A percentile compares a stretch with the other conserved stretches of the same genome.
These are phyloP conservation scores for Eurosta solidaginis DNA, from an alignment of 1,140 invertebrate species.

Conservation along the genomic window DNA sequence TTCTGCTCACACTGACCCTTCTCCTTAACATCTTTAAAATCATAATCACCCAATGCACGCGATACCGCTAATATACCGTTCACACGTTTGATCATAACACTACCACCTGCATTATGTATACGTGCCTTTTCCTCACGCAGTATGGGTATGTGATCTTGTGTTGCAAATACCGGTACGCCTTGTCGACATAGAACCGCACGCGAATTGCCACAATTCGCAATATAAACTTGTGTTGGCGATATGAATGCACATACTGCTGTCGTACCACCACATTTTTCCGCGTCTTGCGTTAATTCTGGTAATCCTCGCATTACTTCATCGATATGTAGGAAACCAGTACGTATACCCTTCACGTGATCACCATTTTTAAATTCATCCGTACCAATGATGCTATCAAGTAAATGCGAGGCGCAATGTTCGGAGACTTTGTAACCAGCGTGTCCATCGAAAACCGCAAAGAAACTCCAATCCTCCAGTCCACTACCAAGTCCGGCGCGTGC, in stretches of 20 bases:
- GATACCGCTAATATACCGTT: slow-evolving; percentile 93
- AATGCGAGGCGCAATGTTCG: slow-evolving; percentile 89
- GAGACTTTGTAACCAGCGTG: slow-evolving; percentile 94
- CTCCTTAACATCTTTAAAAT: slow-evolving; percentile 94
- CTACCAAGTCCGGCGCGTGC: slow-evolving; percentile 68
- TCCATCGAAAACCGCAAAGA: slow-evolving; percentile 99
- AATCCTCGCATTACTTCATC: slow-evolving; percentile 85
- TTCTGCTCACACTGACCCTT: slow-evolving; percentile 85
- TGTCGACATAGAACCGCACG: slow-evolving; percentile 86
- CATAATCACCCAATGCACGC: slow-evolving; percentile 96
- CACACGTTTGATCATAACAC: slow-evolving; percentile 96
- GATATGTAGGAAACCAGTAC: slow-evolving; percentile 85
- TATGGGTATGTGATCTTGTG: slow-evolving; percentile 95
- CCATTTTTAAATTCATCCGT: slow-evolving; percentile 81
- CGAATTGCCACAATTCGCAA: slow-evolving; percentile 95
- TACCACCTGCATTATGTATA: slow-evolving; percentile 95
- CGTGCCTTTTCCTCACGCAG: slow-evolving; percentile 88
- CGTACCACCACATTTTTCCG: slow-evolving; percentile 90
- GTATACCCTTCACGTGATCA: slow-evolving; percentile 83
- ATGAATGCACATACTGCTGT: slow-evolving; percentile 96
- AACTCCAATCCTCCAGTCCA: slow-evolving; percentile 89
- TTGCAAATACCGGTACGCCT: slow-evolving; percentile 82
- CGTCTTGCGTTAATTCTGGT: slow-evolving; percentile 82
- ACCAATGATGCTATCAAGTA: slow-evolving; percentile 83
- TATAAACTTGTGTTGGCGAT: slow-evolving; percentile 68